Conservation (phyloP, 2,113 vertebrate genomes). For the Myocastor coypus region DNA sequence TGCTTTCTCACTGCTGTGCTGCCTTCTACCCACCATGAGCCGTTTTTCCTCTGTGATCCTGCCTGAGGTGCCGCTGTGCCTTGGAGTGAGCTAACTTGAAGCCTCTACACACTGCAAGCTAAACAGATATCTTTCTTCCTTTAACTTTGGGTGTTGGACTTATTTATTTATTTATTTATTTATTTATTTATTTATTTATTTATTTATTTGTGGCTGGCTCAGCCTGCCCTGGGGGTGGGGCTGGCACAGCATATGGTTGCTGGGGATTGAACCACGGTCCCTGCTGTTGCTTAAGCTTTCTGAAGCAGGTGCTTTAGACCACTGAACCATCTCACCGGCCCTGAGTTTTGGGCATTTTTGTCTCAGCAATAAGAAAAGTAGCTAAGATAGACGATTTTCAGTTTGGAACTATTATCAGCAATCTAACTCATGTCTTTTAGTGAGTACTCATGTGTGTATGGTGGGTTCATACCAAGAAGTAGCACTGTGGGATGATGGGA, state of each 20-base stretch:
- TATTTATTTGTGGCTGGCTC: too few species aligned
- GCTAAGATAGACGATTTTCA: background rate
- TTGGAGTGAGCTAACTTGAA: background rate
- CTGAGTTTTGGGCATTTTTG: background rate
- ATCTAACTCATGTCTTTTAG: background rate
- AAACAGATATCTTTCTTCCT: background rate
- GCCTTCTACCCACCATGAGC: background rate
- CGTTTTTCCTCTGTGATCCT: background rate
- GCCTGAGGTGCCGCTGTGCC: accelerated
- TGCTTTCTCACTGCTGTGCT: background rate
- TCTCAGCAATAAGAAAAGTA: background rate
- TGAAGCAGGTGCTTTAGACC: too few species aligned
- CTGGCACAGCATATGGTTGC: too few species aligned
- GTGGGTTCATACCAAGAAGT: background rate
- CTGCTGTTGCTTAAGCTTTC: too few species aligned
- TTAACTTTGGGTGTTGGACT: background rate
- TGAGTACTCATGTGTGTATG: background rate
- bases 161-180: background rate
- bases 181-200: background rate
- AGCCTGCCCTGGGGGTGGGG: too few species aligned
- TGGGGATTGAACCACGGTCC: too few species aligned
- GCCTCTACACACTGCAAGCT: background rate
- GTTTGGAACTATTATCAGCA: background rate
- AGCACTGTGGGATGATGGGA: background rate
- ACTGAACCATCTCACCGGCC: too few species aligned